Conservation (phyloP, 2,888 invertebrate species). For the Dryobota labecula region DNA sequence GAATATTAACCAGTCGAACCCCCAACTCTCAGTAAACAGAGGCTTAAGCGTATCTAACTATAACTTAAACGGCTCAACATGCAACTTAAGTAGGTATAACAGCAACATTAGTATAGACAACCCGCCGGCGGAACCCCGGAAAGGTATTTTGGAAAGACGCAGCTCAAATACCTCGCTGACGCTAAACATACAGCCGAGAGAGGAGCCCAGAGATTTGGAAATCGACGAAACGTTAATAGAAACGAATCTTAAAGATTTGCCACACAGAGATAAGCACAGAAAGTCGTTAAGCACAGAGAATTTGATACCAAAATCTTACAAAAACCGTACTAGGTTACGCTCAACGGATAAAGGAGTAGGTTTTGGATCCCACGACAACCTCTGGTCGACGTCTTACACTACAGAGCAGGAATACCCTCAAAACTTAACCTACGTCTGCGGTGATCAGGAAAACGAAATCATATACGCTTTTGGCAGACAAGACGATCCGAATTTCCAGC, state of each 20-base stretch:
- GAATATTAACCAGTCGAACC: constrained; percentile 90
- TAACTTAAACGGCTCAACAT: constrained; percentile 88
- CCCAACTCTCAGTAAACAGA: constrained; percentile 86
- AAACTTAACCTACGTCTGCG: constrained; percentile 85
- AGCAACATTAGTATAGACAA: constrained; percentile 88
- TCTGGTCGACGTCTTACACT: constrained; percentile 85
- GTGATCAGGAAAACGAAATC: constrained; percentile 88
- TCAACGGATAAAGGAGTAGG: constrained; percentile 79
- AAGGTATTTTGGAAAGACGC: constrained; percentile 93
- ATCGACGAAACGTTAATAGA: constrained; percentile 85
- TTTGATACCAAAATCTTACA: constrained; percentile 88
- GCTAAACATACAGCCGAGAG: constrained; percentile 88
- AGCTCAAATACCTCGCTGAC: constrained; percentile 96
- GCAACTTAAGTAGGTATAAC: constrained; percentile 87
- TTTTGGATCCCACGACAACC: constrained; percentile 88
- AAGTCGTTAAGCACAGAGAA: constrained; percentile 92
- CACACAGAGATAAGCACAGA: constrained; percentile 84
- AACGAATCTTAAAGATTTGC: constrained; percentile 79
- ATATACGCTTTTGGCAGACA: constrained; percentile 87
- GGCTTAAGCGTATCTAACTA: constrained; percentile 89
- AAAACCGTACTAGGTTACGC: constrained; percentile 80
- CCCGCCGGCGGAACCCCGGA: constrained; percentile 81
- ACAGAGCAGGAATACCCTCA: constrained; percentile 82
- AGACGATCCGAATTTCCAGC: constrained; percentile 81
- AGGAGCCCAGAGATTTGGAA: constrained; percentile 84